Conservation (phyloP, 2,113 vertebrate genomes). For the Sitta europaea region DNA sequence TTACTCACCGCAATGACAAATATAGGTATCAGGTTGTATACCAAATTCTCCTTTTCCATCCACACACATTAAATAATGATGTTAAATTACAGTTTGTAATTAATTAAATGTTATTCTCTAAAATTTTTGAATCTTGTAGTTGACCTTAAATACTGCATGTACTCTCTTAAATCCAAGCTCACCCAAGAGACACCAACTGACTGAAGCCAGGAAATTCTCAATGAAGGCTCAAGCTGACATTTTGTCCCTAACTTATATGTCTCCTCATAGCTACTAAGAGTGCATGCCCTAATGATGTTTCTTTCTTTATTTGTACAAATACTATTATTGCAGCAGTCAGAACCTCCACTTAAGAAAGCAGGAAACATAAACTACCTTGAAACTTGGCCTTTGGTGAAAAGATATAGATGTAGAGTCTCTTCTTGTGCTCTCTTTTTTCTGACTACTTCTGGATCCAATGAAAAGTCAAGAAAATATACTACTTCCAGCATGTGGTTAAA, state of each 20-base stretch:
- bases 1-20: no score
- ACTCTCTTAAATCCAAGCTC: conserved; percentile 8
- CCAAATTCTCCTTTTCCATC: not conserved
- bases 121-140: not conserved
- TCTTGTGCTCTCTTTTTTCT: not conserved
- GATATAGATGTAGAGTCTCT: not conserved
- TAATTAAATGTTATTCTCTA: not conserved
- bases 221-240: not conserved
- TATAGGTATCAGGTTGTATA: not conserved
- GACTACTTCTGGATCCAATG: not conserved
- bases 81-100: not conserved
- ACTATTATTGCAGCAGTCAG: conserved; percentile 1
- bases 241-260: not conserved
- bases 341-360: not conserved
- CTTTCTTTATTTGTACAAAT: conserved; percentile 17
- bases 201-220: conserved; percentile 37
- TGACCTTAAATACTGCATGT: not conserved
- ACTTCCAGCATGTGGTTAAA: not conserved
- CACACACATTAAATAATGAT: not conserved
- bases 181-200: not conserved
- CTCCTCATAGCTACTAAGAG: not conserved
- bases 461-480: not conserved
- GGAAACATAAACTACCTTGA: not conserved
- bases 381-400: not conserved
- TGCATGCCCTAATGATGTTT: not conserved